Evolutionary conservation across 2,797 vertebrate genomes (phyloP), one percentile per base, ranked within the genome.

Genomic region (Thalassophryne amazonica): DNA sequence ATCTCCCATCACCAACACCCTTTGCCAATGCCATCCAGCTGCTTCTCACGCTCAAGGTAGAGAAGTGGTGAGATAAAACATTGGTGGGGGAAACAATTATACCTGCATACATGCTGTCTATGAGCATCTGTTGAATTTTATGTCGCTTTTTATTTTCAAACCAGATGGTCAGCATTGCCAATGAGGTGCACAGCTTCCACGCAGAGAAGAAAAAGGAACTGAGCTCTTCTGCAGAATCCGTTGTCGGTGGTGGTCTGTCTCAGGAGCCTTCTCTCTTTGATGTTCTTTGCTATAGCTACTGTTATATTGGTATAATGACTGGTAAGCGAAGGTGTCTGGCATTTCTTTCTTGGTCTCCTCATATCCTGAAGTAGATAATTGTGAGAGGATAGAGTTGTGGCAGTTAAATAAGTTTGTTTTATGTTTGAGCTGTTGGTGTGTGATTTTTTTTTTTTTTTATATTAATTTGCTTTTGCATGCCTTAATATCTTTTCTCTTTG

Each of bases 121-220:
- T 17, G 5, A 9, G 1, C 31, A 7, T 19, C 9, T 54, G 3
- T 29, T 34, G 5, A 38, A n/a, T 4, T 36, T 12, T 24, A 10
- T 18, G 9, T 24, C 1, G 43, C 10, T 35, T n/a, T 54, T 43
- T 75, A 19, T 28, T 62, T 50, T 15, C 6, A 18, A 63, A 24
- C 40, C 35, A 96, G 95, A 90, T 97, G 92, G 94, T 97, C 74
- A 96, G 94, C 59, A 77, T 96, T 7, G 94, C 93, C 40, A 94
- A 94, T 52, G 95, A 97, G 37, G 86, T 96, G 18, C 84, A 91
- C 43, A 92, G 86, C 65, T 90, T 91, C 60, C 90, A 90, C 43
- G 6, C 71, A 33, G 90, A 90, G 55, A 93, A 92, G 85, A 92
- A 92, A 65, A 88, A 91, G 68, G 93, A 94, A 7, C 83, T 93